phyloP scores from a whole-genome alignment of 2,797 vertebrate species.

The Eulemur coronatus region DNA sequence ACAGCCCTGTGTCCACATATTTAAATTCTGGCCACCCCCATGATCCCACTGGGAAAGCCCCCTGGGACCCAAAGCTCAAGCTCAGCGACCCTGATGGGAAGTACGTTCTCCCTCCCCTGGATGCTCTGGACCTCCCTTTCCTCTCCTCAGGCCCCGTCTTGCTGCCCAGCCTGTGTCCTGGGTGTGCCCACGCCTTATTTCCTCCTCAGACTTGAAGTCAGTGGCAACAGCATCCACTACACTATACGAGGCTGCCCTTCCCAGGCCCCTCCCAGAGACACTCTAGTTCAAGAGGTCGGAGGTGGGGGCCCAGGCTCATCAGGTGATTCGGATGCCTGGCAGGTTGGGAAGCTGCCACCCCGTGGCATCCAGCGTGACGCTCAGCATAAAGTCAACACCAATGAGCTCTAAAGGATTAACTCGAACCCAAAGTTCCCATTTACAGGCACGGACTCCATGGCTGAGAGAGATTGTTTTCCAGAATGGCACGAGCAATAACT shows the following conservation, averaged over 20 bases:
- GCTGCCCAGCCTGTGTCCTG: not conserved
- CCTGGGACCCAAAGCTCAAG: too few species aligned
- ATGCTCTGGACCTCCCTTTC: not conserved
- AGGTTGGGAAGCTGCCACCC: rapidly evolving
- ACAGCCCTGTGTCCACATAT: not conserved
- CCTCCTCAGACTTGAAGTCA: not conserved
- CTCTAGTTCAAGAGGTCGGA: not conserved
- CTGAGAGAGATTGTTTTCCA: not conserved
- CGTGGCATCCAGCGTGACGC: rapidly evolving
- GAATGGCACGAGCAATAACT: not conserved
- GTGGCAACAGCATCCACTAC: not conserved
- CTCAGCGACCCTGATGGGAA: rapidly evolving
- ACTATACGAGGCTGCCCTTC: not conserved
- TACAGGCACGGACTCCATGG: rapidly evolving
- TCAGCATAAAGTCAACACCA: rapidly evolving
- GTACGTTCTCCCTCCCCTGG: not conserved
- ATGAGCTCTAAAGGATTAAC: not conserved
- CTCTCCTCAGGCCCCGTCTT: not conserved
- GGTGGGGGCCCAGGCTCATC: too few species aligned
- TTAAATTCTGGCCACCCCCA: not conserved
- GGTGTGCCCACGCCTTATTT: not conserved
- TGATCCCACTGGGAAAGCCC: not conserved
- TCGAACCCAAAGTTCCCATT: not conserved
- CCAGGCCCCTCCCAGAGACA: not conserved
- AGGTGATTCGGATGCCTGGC: not conserved